Conservation (phyloP, 2,888 invertebrate genomes). For the Brachynemurus nebulosus region DNA sequence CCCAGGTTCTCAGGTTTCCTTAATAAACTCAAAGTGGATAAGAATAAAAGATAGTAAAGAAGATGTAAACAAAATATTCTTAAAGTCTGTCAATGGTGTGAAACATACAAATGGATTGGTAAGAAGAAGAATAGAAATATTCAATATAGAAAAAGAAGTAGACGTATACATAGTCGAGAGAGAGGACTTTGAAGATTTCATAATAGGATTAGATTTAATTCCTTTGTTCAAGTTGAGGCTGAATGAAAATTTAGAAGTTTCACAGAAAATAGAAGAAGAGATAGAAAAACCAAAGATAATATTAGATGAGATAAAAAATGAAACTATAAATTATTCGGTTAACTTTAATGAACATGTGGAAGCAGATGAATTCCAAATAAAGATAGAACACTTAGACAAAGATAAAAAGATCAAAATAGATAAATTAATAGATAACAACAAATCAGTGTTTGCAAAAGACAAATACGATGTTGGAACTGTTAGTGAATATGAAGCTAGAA, state of each 20-base stretch:
- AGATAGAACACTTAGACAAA: not conserved
- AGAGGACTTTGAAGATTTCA: slow-evolving; percentile 10
- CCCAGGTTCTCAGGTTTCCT: slow-evolving; percentile 15
- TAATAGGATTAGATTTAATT: slow-evolving; percentile 9
- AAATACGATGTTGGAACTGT: slow-evolving; percentile 5
- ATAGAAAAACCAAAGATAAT: not conserved
- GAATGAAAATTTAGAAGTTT: slow-evolving; percentile 11
- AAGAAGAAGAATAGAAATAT: slow-evolving; percentile 18
- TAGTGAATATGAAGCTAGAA: slow-evolving; percentile 4
- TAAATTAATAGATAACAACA: slow-evolving; percentile 2
- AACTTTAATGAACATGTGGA: slow-evolving; percentile 5
- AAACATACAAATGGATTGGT: slow-evolving; percentile 14
- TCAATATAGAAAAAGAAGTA: slow-evolving; percentile 17
- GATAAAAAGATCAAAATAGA: not conserved
- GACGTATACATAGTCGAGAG: slow-evolving; percentile 16
- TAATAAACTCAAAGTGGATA: slow-evolving; percentile 18
- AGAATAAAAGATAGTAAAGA: slow-evolving; percentile 11
- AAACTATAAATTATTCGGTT: not conserved
- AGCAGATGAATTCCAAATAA: not conserved
- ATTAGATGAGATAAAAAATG: not conserved
- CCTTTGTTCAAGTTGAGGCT: slow-evolving; percentile 1
- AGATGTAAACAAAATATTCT: no score
- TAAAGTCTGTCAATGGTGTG: slow-evolving; percentile 13
- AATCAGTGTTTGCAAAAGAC: slow-evolving; percentile 7
- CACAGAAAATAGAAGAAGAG: slow-evolving; percentile 10